Conservation (phyloP, 2,888 invertebrate genomes). For the Arctia plantaginis region DNA sequence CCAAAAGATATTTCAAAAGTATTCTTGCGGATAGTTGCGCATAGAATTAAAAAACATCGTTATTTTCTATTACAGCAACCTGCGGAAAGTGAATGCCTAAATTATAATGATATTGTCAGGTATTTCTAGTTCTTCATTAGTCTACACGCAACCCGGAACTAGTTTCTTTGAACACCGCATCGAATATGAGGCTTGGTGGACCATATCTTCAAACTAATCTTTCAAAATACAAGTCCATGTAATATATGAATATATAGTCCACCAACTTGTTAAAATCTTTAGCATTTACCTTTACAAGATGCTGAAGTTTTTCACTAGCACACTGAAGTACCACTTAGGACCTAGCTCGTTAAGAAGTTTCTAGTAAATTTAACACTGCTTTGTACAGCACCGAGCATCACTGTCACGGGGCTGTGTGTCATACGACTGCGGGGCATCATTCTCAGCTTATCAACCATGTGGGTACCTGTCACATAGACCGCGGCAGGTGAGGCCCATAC, state of each 20-base stretch:
- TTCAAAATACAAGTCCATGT: neutral
- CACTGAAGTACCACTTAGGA: constrained; percentile 23
- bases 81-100: constrained; percentile 54
- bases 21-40: neutral
- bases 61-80: constrained; percentile 50
- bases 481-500: constrained; percentile 72
- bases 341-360: constrained; percentile 31
- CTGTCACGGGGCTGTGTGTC: constrained; percentile 90
- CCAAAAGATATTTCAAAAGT: neutral
- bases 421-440: constrained; percentile 79
- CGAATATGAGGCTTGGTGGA: constrained; percentile 18
- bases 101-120: constrained; percentile 56
- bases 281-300: constrained; percentile 13
- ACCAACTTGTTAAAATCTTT: constrained; percentile 16
- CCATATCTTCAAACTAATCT: constrained; percentile 17
- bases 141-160: constrained; percentile 35
- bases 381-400: constrained; percentile 88
- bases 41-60: constrained; percentile 1
- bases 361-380: constrained; percentile 45
- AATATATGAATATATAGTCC: constrained; percentile 21
- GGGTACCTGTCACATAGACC: constrained; percentile 78
- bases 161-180: constrained; percentile 27
- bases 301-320: constrained; percentile 37
- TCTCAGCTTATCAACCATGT: constrained; percentile 79
- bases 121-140: constrained; percentile 42